Conservation (phyloP, 2,797 vertebrate species). For the Podargus strigoides region DNA sequence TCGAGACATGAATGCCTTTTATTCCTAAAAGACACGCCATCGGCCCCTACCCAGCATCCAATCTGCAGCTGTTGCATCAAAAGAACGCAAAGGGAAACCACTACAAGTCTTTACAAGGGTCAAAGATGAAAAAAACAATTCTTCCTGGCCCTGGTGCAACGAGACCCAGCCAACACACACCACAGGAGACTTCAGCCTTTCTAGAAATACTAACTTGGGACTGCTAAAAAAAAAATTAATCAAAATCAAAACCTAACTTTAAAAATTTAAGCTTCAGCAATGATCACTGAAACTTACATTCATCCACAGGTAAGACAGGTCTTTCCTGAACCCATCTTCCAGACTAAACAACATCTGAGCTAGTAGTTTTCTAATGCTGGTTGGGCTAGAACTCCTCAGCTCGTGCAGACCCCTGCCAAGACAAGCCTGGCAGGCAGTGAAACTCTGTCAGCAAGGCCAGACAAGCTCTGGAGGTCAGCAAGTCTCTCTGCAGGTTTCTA, state of each 20-base stretch:
- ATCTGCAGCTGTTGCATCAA: background rate
- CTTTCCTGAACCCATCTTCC: background rate
- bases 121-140: background rate
- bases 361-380: background rate
- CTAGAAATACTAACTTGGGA: background rate
- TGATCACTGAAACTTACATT: background rate
- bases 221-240: background rate
- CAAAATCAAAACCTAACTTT: rapidly evolving
- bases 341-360: background rate
- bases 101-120: background rate
- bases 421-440: background rate
- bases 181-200: background rate
- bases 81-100: background rate
- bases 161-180: background rate
- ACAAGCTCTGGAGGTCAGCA: background rate
- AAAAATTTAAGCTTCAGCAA: background rate
- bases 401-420: background rate
- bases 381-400: background rate
- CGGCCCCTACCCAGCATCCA: background rate
- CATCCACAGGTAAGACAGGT: background rate
- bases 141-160: background rate
- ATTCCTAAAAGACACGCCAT: background rate
- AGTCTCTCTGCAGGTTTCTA: background rate
- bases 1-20: background rate
- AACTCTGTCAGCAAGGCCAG: background rate